These are phyloP conservation scores for Mus spretus DNA, from an alignment of 2,797 vertebrate genomes.

Conservation along the genomic window DNA sequence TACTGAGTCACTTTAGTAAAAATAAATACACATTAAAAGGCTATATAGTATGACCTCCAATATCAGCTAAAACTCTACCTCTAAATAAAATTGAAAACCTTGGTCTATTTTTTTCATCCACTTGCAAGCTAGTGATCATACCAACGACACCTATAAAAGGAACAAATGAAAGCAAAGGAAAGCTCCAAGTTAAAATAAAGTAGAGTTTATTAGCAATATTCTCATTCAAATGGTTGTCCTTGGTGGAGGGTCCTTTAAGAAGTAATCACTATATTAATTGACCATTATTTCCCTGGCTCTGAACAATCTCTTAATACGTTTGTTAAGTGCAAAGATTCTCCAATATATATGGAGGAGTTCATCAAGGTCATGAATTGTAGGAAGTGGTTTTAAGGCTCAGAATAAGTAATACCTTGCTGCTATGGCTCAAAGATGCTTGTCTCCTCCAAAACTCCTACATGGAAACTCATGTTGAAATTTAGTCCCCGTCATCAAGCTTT, in stretches of 20 bases:
- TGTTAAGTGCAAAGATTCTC: neutral
- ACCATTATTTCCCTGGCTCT: neutral
- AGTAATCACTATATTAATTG: neutral
- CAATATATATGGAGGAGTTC: neutral
- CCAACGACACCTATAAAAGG: neutral
- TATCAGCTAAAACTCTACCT: slow-evolving; percentile 23
- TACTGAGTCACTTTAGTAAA: slow-evolving; percentile 54
- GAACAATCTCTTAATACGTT: neutral
- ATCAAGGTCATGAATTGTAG: neutral
- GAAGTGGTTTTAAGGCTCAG: neutral
- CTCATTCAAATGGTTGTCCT: slow-evolving; percentile 15
- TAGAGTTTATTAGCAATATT: slow-evolving; percentile 31
- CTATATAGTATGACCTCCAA: slow-evolving; percentile 59
- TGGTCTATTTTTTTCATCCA: slow-evolving; percentile 47
- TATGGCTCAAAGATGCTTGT: neutral
- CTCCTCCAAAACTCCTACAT: neutral
- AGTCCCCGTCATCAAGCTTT: neutral
- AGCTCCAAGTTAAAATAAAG: neutral
- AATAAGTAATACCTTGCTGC: neutral
- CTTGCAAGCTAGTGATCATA: neutral
- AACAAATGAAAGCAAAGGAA: neutral
- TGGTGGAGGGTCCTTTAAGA: neutral
- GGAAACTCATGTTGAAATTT: neutral
- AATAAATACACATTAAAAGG: slow-evolving; percentile 68
- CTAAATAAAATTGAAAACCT: slow-evolving; percentile 61